A percentile compares a stretch with the other conserved stretches of the same genome.
phyloP scores from a whole-genome alignment of 2,888 invertebrate genomes.

The Heliconius sara region DNA sequence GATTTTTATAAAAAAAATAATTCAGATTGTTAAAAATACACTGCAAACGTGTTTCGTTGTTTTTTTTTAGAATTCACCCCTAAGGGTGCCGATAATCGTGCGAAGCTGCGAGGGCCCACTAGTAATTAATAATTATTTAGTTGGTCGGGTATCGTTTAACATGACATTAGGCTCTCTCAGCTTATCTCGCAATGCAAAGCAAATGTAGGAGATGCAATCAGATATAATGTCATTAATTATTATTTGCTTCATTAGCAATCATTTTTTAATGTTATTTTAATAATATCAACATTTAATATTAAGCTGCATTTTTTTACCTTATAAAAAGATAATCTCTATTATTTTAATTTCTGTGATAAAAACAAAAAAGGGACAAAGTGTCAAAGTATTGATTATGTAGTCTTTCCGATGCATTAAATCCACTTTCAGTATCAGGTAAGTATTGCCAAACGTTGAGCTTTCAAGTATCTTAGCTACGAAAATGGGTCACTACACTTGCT shows the following conservation, averaged over 20 bases:
- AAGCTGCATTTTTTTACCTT: not conserved
- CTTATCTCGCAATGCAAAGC: not conserved
- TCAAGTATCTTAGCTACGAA: slow-evolving; percentile 73
- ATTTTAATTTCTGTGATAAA: not conserved
- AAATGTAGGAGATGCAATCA: not conserved
- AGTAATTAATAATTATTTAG: not conserved
- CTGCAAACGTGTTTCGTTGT: no score
- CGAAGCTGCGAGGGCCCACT: no score
- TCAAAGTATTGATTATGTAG: not conserved
- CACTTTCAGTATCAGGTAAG: slow-evolving; percentile 64
- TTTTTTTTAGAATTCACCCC: no score
- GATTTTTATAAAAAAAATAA: no score
- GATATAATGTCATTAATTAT: no score
- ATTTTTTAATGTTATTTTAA: no score
- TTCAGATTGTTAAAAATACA: no score
- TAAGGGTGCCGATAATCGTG: no score
- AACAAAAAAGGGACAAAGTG: not conserved
- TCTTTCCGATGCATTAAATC: not conserved
- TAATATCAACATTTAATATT: no score
- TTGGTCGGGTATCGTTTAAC: not conserved
- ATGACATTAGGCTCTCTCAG: not conserved
- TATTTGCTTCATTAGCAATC: no score
- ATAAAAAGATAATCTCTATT: not conserved
- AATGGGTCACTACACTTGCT: slow-evolving; percentile 78
- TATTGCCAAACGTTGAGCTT: slow-evolving; percentile 69